Base-by-base conservation (phyloP, 2,113 vertebrate genomes). In the Sakesphorus luctuosus region DNA sequence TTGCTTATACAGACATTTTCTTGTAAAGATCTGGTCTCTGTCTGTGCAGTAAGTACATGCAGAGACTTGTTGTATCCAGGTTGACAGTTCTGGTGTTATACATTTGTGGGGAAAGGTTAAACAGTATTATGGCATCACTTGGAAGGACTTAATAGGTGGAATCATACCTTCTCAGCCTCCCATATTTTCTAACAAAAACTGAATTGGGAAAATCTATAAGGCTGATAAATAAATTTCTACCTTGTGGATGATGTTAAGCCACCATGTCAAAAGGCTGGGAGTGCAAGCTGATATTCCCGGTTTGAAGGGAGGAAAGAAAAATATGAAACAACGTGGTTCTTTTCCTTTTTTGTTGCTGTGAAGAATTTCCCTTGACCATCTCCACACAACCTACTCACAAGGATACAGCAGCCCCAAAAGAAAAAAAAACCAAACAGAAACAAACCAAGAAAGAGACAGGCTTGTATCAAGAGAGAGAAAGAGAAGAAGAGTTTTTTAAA, bases 1-100 rank as follows among this genome's bases (percentile, higher is more conserved):
- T 61, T 97, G 84, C 95, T 96, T 94, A 91, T 67, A 31, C 75
- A 96, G 91, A 61, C 78, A 73, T 84, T 95, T 95, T 94, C 86
- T 92, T 82, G 50, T 63, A 86, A 92, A 96, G 93, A 77, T 96
- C 92, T 87, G 91, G 93, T 95, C 87, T 97, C 78, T 96, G 93
- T 96, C 92, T 78, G 14, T 84, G 81, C 50, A n/a, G 89, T 84
- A 90, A 95, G 58, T 86, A 92, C 96, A 65, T 94, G 94, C 91
- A 96, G 84, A 96, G 82, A 82, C 94, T 93, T 5, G 92, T 65
- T 92, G 10, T 82, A 82, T 81, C 52, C 89, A 91, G 47, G 87
- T 91, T 96, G 95, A 95, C 82, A 93, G 93, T 75, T 94, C 78
- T 74, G 68, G 84, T 9, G 7, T 90, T 91, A 72, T 67, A 91